Conservation (phyloP, 2,888 invertebrate genomes). For the Mycalesis mineus region DNA sequence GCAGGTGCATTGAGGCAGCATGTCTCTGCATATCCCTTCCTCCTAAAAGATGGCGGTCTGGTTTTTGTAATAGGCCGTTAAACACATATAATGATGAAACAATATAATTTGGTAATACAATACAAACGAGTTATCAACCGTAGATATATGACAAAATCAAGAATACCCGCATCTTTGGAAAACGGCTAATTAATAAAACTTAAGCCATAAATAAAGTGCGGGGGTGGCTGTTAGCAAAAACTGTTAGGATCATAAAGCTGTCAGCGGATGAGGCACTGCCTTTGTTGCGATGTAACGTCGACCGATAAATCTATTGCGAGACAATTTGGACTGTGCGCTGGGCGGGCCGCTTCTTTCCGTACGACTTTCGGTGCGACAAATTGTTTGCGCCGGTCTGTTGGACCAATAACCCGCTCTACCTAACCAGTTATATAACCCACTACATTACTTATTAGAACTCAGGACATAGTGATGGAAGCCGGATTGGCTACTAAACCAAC, state of each 20-base stretch:
- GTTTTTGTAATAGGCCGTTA: no score
- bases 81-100: no score
- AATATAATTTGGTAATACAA: no score
- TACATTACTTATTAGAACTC: no score
- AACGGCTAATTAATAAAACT: conserved; percentile 76
- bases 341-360: conserved; percentile 30
- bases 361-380: conserved; percentile 9
- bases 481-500: no score
- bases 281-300: conserved; percentile 67
- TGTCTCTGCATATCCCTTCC: no score
- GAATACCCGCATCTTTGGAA: conserved; percentile 44
- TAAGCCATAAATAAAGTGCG: conserved; percentile 65
- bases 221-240: conserved; percentile 75
- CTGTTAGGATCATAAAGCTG: conserved; percentile 78
- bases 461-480: no score
- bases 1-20: no score
- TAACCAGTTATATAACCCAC: no score
- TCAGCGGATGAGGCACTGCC: conserved; percentile 74
- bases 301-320: conserved; percentile 69
- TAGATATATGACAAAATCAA: conserved; percentile 3
- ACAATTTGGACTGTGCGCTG: conserved; percentile 54
- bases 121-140: neutral
- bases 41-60: no score
- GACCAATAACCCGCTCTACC: no score
- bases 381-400: conserved; percentile 3